Evolutionary conservation across 2,888 invertebrate species (phyloP).

Genomic region (Caenorhabditis parvicauda): DNA sequence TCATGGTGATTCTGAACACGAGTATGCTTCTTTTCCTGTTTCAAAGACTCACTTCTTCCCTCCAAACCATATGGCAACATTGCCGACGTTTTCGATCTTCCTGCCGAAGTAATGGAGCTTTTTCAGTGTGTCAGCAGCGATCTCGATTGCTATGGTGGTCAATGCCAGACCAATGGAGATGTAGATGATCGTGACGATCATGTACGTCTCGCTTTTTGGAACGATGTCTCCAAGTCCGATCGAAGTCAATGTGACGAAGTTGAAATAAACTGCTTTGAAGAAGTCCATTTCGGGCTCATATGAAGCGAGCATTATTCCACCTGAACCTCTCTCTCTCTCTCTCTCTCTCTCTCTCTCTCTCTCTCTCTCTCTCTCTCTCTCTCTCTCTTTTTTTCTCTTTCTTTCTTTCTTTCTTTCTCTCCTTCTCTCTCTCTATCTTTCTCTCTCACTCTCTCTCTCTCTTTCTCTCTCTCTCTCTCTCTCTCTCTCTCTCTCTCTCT

Average conservation of each 20-base stretch:
- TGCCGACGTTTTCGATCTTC: constrained; percentile 60
- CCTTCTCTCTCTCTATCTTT: background rate
- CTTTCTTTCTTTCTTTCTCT: constrained; percentile 10
- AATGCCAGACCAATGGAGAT: constrained; percentile 58
- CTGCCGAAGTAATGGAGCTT: constrained; percentile 58
- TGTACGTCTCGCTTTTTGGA: constrained; percentile 54
- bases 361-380: constrained; percentile 15
- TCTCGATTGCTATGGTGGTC: constrained; percentile 61
- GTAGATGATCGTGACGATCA: constrained; percentile 58
- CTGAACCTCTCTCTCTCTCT: too few species aligned
- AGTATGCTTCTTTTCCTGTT: background rate
- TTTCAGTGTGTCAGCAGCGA: constrained; percentile 58
- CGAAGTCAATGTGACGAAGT: constrained; percentile 57
- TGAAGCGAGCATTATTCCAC: constrained; percentile 27
- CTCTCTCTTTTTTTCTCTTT: constrained; percentile 21
- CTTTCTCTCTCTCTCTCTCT: constrained; percentile 15
- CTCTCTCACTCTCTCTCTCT: constrained; percentile 2
- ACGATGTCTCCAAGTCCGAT: constrained; percentile 58
- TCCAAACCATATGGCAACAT: constrained; percentile 59
- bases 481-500: constrained; percentile 11
- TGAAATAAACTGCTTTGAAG: constrained; percentile 59
- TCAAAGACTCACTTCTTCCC: constrained; percentile 47
- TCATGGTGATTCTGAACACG: constrained; percentile 53
- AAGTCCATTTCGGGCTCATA: constrained; percentile 61
- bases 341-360: constrained; percentile 9